Evolutionary conservation across 2,113 vertebrate genomes (phyloP).

Genomic region (Protobothrops mucrosquamatus): DNA sequence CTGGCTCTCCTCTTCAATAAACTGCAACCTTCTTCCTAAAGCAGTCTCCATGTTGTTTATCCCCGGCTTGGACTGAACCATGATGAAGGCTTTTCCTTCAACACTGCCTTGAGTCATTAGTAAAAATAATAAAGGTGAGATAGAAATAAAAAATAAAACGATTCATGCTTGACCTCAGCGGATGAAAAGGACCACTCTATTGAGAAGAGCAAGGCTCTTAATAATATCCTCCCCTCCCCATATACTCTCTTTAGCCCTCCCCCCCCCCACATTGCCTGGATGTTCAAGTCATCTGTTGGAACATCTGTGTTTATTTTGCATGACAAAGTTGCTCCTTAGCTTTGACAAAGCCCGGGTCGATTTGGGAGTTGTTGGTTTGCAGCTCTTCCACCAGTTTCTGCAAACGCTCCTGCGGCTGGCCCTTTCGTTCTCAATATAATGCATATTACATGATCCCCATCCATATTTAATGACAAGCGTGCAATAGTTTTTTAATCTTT

Average conservation of each 20-base stretch:
- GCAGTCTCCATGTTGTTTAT: too few relatives aligned
- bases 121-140: not conserved
- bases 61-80: too few relatives aligned
- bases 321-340: conserved; percentile 65
- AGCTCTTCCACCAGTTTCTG: conserved; percentile 54
- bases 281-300: conserved; percentile 48
- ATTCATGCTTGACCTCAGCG: conserved; percentile 2
- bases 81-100: too few relatives aligned
- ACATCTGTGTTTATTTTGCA: conserved; percentile 80
- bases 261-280: conserved; percentile 37
- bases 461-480: conserved; percentile 75
- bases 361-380: conserved; percentile 60
- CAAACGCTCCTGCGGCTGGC: conserved; percentile 52
- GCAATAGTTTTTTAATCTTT: conserved; percentile 80
- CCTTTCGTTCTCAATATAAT: conserved; percentile 56
- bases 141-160: not conserved
- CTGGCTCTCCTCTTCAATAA: too few relatives aligned
- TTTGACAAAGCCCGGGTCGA: conserved; percentile 63
- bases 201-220: conserved; percentile 1
- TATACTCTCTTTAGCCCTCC: conserved; percentile 31
- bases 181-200: not conserved
- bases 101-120: not conserved
- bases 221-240: conserved; percentile 1
- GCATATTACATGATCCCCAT: conserved; percentile 75
- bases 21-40: too few relatives aligned